A percentile compares a stretch with the other conserved stretches of the same genome.
These are phyloP conservation scores for Drosophila peninsularis DNA, from an alignment of 2,888 invertebrate genomes.

Conservation along the genomic window DNA sequence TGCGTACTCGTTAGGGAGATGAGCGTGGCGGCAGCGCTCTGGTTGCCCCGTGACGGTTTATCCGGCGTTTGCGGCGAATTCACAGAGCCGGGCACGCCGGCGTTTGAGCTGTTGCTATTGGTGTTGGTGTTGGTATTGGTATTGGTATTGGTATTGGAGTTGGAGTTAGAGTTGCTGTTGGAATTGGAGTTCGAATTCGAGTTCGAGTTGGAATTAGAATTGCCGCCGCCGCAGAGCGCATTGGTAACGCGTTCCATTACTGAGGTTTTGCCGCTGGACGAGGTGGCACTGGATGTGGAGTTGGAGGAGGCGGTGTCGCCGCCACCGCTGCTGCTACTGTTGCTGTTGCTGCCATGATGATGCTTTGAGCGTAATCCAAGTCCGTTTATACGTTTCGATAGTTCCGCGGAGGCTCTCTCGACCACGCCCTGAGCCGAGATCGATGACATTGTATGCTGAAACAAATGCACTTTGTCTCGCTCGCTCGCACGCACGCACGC, in stretches of 20 bases:
- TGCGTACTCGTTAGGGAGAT: conserved; percentile 43
- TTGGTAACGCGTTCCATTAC: conserved; percentile 95
- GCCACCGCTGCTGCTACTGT: conserved; percentile 32
- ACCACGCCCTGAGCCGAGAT: conserved; percentile 95
- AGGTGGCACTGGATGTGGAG: conserved; percentile 51
- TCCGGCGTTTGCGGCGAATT: conserved; percentile 72
- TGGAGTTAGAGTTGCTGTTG: conserved; percentile 78
- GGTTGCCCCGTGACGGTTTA: conserved; percentile 73
- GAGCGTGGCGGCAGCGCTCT: conserved; percentile 39
- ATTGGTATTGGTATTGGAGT: conserved; percentile 60
- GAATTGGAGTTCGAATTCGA: conserved; percentile 77
- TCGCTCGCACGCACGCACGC: conserved; percentile 29
- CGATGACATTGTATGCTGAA: conserved; percentile 88
- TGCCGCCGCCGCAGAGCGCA: conserved; percentile 91
- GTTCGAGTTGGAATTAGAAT: conserved; percentile 75
- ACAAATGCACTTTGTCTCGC: conserved; percentile 81
- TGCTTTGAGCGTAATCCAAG: conserved; percentile 88
- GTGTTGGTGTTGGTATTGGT: conserved; percentile 51
- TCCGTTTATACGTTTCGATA: conserved; percentile 94
- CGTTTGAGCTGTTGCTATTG: conserved; percentile 62
- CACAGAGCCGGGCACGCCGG: conserved; percentile 21
- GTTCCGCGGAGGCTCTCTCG: conserved; percentile 95
- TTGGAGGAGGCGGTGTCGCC: conserved; percentile 50
- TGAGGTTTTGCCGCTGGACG: conserved; percentile 87
- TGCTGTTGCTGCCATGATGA: conserved; percentile 83